phyloP scores from a whole-genome alignment of 2,113 vertebrate species.

The Bagarius yarrelli region DNA sequence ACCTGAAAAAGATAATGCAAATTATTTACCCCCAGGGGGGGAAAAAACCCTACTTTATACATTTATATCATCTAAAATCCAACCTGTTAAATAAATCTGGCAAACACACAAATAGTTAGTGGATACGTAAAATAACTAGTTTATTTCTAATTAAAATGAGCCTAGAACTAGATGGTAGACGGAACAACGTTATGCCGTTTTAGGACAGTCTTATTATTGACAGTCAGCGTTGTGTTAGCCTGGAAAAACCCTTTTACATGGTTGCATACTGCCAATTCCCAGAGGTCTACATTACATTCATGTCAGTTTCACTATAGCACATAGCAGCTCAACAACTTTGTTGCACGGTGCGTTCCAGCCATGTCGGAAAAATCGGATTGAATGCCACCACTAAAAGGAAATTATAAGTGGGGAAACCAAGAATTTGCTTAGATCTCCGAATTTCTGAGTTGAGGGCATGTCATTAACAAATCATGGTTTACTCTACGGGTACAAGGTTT shows the following conservation, averaged over 20 bases:
- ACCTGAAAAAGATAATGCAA: neutral
- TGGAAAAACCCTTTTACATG: neutral
- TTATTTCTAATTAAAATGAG: neutral
- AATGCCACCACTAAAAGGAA: no score
- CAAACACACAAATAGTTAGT: neutral
- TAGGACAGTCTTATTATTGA: conserved; percentile 27
- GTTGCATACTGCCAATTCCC: neutral
- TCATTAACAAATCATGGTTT: no score
- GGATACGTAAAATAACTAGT: neutral
- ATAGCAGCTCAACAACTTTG: neutral
- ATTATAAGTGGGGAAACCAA: no score
- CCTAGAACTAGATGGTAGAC: neutral
- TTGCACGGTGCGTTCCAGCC: no score
- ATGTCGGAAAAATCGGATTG: no score
- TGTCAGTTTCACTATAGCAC: neutral
- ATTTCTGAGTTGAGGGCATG: no score
- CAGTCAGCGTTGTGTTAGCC: conserved; percentile 26
- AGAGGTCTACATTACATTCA: neutral
- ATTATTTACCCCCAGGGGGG: no score
- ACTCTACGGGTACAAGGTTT: no score
- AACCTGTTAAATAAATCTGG: neutral
- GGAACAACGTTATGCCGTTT: neutral
- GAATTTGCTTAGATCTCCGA: no score
- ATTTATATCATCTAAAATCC: neutral
- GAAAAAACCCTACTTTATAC: neutral